These are phyloP conservation scores for Acrobasis consociella DNA, from an alignment of 2,888 invertebrate genomes.

Conservation along the genomic window DNA sequence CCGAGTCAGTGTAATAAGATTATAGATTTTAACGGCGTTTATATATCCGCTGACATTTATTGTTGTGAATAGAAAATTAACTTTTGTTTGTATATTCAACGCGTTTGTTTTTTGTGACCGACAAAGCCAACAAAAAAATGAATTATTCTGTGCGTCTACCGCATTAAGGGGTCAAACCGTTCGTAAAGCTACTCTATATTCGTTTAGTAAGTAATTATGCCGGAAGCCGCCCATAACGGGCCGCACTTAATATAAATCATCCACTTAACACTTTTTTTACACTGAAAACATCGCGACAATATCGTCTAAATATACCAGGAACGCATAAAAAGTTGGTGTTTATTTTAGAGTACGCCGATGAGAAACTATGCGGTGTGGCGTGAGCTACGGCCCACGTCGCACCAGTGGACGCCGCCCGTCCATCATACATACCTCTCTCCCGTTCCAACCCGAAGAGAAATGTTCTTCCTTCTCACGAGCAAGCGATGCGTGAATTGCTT, in stretches of 20 bases:
- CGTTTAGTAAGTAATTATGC: constrained; percentile 66
- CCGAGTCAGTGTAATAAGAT: too few relatives aligned
- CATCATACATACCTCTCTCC: constrained; percentile 65
- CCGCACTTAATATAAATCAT: constrained; percentile 79
- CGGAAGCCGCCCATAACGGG: constrained; percentile 73
- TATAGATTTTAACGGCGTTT: neutral
- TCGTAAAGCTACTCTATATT: constrained; percentile 46
- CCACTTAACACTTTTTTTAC: constrained; percentile 79
- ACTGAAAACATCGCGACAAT: constrained; percentile 66
- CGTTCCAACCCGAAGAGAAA: constrained; percentile 41
- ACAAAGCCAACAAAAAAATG: constrained; percentile 54
- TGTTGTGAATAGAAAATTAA: constrained; percentile 7
- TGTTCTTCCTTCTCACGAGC: constrained; percentile 44
- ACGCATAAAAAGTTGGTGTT: constrained; percentile 74
- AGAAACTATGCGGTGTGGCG: constrained; percentile 73
- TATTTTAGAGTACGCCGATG: constrained; percentile 75
- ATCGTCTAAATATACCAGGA: constrained; percentile 74
- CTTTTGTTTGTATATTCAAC: constrained; percentile 8
- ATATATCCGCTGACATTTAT: constrained; percentile 8
- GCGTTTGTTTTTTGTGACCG: constrained; percentile 30
- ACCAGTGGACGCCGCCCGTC: constrained; percentile 65
- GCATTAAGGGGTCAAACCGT: constrained; percentile 47
- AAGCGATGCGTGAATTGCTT: constrained; percentile 65
- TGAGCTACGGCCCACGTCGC: constrained; percentile 74
- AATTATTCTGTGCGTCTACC: constrained; percentile 59